Evolutionary conservation across 92 coral and sea anemone species (phyloP), one percentile per base, ranked within the genome.

Genomic region (Hydrozoanthus gracilis): DNA sequence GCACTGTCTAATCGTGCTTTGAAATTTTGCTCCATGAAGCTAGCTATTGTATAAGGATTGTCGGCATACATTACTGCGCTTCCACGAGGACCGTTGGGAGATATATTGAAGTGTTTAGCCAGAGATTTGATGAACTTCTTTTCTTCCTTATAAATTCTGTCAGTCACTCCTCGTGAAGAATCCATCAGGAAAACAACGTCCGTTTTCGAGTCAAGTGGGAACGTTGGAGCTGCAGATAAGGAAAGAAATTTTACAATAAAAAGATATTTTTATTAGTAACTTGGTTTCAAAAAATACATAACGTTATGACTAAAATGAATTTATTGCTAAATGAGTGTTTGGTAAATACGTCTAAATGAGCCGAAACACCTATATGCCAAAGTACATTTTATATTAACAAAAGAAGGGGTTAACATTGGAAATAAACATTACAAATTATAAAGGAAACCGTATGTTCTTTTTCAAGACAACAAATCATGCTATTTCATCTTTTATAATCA

Each of bases 141-240:
- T 60, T 80, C 82, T n/a, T 80, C 73, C 10, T 17, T 62, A 52
- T 80, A 88, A 5, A 64, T 68, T 1, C 65, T 50, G 7, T 20
- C 16, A 17, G 77, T 74, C 1, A 75, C 87, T 49, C 91, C 85
- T 46, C 65, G 78, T n/a, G 91, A 82, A 0, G 87, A 73, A 47
- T 88, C 91, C 87, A 88, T 45, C 5, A 87, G 73, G 77, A 87
- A 84, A 3, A 87, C 50, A 8, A 87, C 70, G 44, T 87, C 82
- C 8, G 76, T 71, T 11, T 27, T 67, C 2, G 12, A 14, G 10
- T 67, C 46, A 17, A 67, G 72, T 3, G 71, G 67, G 16, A 14
- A 61, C 16, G 18, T 61, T 61, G 67, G 67, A 61, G 16, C 67
- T 61, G 6, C 67, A 14, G 16, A 61, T 14, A 11, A 16, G n/a